Evolutionary conservation across 2,888 invertebrate genomes (phyloP), one percentile per base, ranked within the genome.

Genomic region (Mythimna loreyi): DNA sequence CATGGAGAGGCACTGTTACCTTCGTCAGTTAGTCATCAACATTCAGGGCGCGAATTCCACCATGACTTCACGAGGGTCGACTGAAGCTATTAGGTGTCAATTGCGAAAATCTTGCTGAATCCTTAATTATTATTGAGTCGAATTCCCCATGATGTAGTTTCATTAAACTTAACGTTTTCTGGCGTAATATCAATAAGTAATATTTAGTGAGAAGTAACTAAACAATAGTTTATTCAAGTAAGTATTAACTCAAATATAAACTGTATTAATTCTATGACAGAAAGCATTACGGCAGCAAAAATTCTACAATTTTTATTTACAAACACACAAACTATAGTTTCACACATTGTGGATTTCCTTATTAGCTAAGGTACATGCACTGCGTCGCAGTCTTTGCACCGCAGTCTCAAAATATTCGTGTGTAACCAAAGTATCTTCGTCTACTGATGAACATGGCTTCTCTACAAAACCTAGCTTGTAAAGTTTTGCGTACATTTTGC

Each of bases 1-100:
- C 43, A 47, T 8, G 11, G 25, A 5, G 28, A 36, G 30, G 40
- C 6, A 16, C 40, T 40, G 40, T 19, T 23, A 57, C 57, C 58
- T 61, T 45, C 55, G 36, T 83, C 62, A 57, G 45, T 40, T 43
- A 28, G 49, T 55, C 28, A 73, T 83, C 56, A 77, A 58, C 59
- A 73, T 83, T 63, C 78, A 77, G 36, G 53, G 36, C 63, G 49
- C 59, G n/a, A 11, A n/a, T 11, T 45, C 49, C 28, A 50, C 50
- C 64, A 67, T 61, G 65, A 65, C 64, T 64, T 63, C 60, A 73
- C 66, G 57, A 70, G 63, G 70, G 70, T 70, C 69, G 81, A 73
- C 70, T 67, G 8, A 21, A 71, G 57, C 62, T 67, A 65, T 67
- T 72, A 65, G 23, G 21, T 43, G 21, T 33, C 68, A 43, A 16